Percentiles rank a stretch among this genome's conserved stretches.
Conservation (phyloP, 2,888 invertebrate genomes). For the Philopedon plagiatum region DNA sequence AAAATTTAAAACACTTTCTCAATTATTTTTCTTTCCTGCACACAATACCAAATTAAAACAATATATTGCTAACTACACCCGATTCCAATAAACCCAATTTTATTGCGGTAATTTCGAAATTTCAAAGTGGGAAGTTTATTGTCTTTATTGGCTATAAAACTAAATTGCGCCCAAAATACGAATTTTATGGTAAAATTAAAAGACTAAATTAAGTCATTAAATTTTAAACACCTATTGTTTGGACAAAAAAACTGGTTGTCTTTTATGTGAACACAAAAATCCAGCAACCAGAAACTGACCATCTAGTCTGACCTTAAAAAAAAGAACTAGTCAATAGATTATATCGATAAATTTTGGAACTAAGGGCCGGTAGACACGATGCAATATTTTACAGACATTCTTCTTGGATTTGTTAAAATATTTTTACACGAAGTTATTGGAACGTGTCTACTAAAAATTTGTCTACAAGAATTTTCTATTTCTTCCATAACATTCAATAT, state of each 20-base stretch:
- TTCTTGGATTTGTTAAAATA: no score
- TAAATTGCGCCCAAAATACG: neutral
- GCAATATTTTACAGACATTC: no score
- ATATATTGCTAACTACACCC: neutral
- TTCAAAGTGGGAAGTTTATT: neutral
- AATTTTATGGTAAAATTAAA: conserved; percentile 6
- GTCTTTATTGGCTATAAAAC: conserved; percentile 12
- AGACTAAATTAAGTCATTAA: neutral
- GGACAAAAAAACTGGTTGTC: neutral
- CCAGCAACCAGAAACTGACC: no score
- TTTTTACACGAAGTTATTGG: neutral
- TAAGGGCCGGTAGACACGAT: no score
- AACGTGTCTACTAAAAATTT: neutral
- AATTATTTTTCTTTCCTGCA: neutral
- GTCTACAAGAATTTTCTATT: no score
- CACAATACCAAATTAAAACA: neutral
- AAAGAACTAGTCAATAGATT: no score
- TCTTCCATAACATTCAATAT: no score
- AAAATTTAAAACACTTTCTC: no score
- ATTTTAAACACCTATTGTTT: neutral
- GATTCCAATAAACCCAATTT: neutral
- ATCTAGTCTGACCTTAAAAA: no score
- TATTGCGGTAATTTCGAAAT: conserved; percentile 1
- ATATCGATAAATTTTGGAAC: no score
- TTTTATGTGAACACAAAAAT: neutral